Conservation (phyloP, 2,113 vertebrate genomes). For the Pterocles orientalis region DNA sequence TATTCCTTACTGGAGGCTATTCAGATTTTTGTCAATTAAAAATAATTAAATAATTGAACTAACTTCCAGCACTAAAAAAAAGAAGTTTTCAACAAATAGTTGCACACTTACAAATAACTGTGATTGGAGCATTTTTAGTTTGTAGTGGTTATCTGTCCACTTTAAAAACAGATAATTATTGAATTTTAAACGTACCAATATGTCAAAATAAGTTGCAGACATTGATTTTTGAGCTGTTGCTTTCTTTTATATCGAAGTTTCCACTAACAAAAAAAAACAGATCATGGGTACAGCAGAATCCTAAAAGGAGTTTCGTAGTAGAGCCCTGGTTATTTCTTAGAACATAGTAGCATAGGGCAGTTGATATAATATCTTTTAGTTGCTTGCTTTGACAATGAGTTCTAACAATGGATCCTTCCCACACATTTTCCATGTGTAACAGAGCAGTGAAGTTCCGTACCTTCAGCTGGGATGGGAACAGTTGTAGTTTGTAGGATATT, state of each 20-base stretch:
- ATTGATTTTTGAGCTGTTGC: not conserved
- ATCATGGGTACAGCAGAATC: not conserved
- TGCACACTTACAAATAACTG: not conserved
- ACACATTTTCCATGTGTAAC: not conserved
- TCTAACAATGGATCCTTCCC: not conserved
- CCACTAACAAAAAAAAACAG: not conserved
- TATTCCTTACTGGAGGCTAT: not conserved
- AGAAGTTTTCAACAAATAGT: not conserved
- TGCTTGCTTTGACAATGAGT: not conserved
- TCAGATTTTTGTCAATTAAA: not conserved
- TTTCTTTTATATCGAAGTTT: not conserved
- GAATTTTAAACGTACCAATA: not conserved
- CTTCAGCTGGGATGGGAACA: not conserved
- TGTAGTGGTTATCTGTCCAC: not conserved
- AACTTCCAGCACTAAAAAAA: not conserved
- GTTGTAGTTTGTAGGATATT: not conserved
- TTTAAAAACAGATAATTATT: not conserved
- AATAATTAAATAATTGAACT: not conserved
- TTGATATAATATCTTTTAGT: not conserved
- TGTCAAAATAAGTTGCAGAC: not conserved
- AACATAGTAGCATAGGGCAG: rapidly evolving
- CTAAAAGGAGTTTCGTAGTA: not conserved
- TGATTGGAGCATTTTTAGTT: not conserved
- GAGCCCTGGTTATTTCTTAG: not conserved
- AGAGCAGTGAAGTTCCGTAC: not conserved